phyloP scores from a whole-genome alignment of 92 coral and sea anemone species.

The Hydrozoanthus gracilis region DNA sequence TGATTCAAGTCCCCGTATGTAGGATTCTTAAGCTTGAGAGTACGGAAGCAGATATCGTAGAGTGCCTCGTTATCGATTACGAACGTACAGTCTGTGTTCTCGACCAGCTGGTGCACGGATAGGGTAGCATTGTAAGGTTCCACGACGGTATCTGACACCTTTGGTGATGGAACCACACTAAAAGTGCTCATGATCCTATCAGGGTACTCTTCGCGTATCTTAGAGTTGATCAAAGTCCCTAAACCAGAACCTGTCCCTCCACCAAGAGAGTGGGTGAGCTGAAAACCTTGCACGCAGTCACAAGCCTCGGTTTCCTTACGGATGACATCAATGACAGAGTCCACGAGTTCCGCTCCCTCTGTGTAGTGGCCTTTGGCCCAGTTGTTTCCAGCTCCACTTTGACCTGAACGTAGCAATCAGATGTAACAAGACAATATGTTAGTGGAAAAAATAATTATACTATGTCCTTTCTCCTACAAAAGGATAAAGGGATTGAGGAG shows the following conservation, averaged over 20 bases:
- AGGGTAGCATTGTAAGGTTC: conserved; percentile 97
- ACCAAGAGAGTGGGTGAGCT: conserved; percentile 94
- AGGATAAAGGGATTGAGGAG: background rate
- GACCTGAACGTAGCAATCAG: conserved; percentile 46
- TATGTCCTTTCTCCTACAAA: background rate
- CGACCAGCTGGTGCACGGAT: conserved; percentile 93
- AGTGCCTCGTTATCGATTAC: conserved; percentile 97
- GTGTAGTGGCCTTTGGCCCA: conserved; percentile 97
- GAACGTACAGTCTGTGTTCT: conserved; percentile 91
- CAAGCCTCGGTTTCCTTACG: conserved; percentile 92
- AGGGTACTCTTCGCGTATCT: conserved; percentile 94
- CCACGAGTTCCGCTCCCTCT: conserved; percentile 93
- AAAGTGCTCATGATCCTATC: conserved; percentile 91
- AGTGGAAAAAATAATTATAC: background rate
- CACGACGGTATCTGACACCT: conserved; percentile 91
- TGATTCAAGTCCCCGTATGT: conserved; percentile 96
- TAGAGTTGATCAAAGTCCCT: conserved; percentile 88
- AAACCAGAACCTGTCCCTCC: conserved; percentile 97
- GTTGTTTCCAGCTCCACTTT: conserved; percentile 87
- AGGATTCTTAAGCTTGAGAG: conserved; percentile 89
- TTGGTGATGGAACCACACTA: conserved; percentile 96
- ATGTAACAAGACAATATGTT: background rate
- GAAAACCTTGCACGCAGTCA: conserved; percentile 95
- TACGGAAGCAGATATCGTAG: conserved; percentile 93
- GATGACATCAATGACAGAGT: conserved; percentile 86